Evolutionary conservation across 2,888 invertebrate genomes (phyloP).

Genomic region (Lamproptera curius): DNA sequence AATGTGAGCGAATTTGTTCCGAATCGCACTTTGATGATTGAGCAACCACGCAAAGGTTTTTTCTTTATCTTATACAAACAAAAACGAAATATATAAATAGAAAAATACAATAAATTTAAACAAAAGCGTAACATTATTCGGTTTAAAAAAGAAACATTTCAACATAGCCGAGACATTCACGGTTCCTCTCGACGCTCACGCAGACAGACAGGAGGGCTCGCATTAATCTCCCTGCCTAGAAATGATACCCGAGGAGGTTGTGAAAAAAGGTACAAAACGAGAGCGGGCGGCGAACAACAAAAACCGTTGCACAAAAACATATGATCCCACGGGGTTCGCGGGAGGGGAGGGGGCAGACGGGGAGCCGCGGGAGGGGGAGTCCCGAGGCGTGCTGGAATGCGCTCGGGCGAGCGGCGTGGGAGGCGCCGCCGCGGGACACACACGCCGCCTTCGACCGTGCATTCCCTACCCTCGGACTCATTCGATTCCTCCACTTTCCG

Average conservation of each 20-base stretch:
- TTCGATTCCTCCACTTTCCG: constrained; percentile 49
- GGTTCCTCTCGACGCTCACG: background rate
- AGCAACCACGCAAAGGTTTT: too few species aligned
- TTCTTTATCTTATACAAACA: background rate
- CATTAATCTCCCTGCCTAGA: constrained; percentile 35
- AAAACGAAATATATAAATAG: background rate
- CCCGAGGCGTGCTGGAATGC: constrained; percentile 76
- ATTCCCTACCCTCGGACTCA: constrained; percentile 61
- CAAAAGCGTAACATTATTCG: too few species aligned
- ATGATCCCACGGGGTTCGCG: constrained; percentile 73
- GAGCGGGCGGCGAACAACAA: constrained; percentile 74
- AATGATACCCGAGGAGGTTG: constrained; percentile 61
- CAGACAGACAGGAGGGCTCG: background rate
- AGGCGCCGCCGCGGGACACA: constrained; percentile 63
- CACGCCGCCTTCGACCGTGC: constrained; percentile 49
- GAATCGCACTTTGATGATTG: too few species aligned
- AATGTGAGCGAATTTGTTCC: background rate
- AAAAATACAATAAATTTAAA: background rate
- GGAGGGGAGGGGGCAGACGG: constrained; percentile 38
- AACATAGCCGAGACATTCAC: background rate
- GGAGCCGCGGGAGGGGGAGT: constrained; percentile 43
- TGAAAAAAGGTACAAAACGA: constrained; percentile 61
- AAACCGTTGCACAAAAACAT: constrained; percentile 79
- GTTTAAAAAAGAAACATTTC: too few species aligned
- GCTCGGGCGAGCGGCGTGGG: constrained; percentile 74